Percentiles rank a stretch among this genome's conserved stretches.
phyloP scores from a whole-genome alignment of 1,140 invertebrate species.

The Cecropterus lyciades region DNA sequence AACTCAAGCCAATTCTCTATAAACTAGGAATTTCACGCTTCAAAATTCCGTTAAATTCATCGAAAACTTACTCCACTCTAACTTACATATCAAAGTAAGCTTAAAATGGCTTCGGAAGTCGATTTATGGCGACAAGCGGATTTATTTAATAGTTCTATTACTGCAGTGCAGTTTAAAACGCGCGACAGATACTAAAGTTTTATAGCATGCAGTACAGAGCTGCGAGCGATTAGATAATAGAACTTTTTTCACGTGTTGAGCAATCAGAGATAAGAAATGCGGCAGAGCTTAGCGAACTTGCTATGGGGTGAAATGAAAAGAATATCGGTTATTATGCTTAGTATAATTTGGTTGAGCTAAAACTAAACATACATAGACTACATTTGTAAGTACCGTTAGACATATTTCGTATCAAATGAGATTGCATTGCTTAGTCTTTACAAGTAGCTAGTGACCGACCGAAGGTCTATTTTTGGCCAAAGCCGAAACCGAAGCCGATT shows the following conservation, averaged over 20 bases:
- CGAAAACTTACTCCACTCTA: slow-evolving; percentile 13
- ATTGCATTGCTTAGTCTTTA: too few species aligned
- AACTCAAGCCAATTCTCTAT: slow-evolving; percentile 15
- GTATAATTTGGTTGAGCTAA: too few species aligned
- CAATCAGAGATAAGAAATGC: too few species aligned
- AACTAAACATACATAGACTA: too few species aligned
- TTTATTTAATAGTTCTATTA: slow-evolving; percentile 31
- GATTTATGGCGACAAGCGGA: slow-evolving; percentile 30
- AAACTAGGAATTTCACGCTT: slow-evolving; percentile 24
- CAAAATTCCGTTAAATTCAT: slow-evolving; percentile 25
- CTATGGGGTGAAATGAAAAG: background rate
- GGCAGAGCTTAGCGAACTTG: background rate
- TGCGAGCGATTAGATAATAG: slow-evolving; percentile 5
- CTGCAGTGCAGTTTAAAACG: slow-evolving; percentile 24
- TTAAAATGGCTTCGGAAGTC: slow-evolving; percentile 30
- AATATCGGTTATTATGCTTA: background rate
- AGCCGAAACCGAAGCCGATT: too few species aligned
- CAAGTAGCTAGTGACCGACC: too few species aligned
- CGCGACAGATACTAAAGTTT: slow-evolving; percentile 16
- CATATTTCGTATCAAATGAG: too few species aligned
- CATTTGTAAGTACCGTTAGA: too few species aligned
- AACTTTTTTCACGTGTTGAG: slow-evolving; percentile 4
- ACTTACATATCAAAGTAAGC: slow-evolving; percentile 30
- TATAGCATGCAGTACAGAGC: slow-evolving; percentile 27
- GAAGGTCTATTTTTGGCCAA: too few species aligned